These are phyloP conservation scores for Apis florea DNA, from an alignment of 1,140 invertebrate genomes.

Conservation along the genomic window DNA sequence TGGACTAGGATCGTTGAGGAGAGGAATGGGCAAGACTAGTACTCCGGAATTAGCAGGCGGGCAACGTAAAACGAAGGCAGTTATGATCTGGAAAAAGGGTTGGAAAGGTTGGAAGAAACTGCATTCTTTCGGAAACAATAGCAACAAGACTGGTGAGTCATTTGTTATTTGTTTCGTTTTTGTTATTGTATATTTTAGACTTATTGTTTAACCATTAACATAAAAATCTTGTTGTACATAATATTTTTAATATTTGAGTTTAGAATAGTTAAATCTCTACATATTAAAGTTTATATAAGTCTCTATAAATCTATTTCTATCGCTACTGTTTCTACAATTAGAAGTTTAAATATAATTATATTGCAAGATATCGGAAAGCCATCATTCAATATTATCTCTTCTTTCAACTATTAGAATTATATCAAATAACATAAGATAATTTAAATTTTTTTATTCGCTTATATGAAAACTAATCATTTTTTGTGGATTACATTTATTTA, in stretches of 20 bases:
- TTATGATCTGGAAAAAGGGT: constrained; percentile 81
- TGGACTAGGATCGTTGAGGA: constrained; percentile 74
- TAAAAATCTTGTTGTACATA: background rate
- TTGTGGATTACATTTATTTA: too few species aligned
- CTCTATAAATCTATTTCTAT: too few species aligned
- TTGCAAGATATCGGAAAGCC: too few species aligned
- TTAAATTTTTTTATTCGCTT: too few species aligned
- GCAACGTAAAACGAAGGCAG: constrained; percentile 74
- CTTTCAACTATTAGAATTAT: too few species aligned
- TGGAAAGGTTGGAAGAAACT: constrained; percentile 89
- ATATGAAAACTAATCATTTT: too few species aligned
- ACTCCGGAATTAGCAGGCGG: constrained; percentile 59
- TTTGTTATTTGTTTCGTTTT: constrained; percentile 1
- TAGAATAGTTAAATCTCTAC: too few species aligned
- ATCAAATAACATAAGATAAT: too few species aligned
- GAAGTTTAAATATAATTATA: too few species aligned
- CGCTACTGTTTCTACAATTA: too few species aligned
- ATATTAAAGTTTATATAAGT: too few species aligned
- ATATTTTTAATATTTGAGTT: background rate
- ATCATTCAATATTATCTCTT: too few species aligned
- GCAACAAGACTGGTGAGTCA: constrained; percentile 79
- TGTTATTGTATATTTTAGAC: background rate
- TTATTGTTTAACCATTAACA: background rate
- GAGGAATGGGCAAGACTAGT: constrained; percentile 67
- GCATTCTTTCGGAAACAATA: constrained; percentile 85